phyloP scores from a whole-genome alignment of 1,140 invertebrate genomes.

The Magallana angulata region DNA sequence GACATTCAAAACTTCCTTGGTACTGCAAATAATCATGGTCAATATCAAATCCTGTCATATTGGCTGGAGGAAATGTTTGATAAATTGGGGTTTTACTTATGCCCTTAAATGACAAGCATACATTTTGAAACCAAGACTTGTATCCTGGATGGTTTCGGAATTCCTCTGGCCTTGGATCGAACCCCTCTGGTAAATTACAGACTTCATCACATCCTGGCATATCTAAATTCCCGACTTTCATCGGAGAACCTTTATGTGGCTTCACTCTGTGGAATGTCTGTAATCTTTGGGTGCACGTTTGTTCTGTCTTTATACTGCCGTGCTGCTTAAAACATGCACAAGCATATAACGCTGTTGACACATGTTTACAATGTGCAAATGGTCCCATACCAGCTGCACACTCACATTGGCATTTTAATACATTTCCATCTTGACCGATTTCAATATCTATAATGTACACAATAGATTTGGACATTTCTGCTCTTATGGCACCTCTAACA shows the following conservation, averaged over 20 bases:
- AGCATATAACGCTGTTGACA: conserved; percentile 50
- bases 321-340: conserved; percentile 37
- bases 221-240: conserved; percentile 52
- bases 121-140: conserved; percentile 51
- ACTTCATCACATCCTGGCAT: conserved; percentile 39
- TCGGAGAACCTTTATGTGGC: conserved; percentile 48
- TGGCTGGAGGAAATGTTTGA: conserved; percentile 54
- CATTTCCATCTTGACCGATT: not conserved
- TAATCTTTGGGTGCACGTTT: conserved; percentile 61
- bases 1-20: conserved; percentile 42
- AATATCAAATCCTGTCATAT: conserved; percentile 37
- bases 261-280: conserved; percentile 60
- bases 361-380: conserved; percentile 63
- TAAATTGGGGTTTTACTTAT: conserved; percentile 45
- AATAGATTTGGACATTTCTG: not conserved
- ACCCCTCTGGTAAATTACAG: not conserved
- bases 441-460: not conserved
- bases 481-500: conserved; percentile 10
- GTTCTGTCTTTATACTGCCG: conserved; percentile 38
- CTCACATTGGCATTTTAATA: conserved; percentile 28
- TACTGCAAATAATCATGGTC: conserved; percentile 54
- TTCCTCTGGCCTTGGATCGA: conserved; percentile 50
- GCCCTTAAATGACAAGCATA: conserved; percentile 45
- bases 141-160: conserved; percentile 38
- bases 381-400: conserved; percentile 58